Evolutionary conservation across 1,140 invertebrate species (phyloP).

Genomic region (Ooceraea biroi): DNA sequence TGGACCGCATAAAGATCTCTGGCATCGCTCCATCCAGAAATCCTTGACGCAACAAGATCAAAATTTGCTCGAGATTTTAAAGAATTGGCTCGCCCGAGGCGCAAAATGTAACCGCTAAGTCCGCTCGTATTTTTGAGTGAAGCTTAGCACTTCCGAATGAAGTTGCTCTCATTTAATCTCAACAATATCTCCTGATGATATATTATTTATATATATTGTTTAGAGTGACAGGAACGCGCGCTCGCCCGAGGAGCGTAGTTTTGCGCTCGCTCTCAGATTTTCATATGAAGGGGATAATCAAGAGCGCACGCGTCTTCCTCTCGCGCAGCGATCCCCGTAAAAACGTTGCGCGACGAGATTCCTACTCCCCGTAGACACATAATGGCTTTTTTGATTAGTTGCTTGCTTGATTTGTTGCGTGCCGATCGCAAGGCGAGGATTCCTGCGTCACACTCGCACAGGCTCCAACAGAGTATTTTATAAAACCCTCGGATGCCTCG

Average conservation of each 20-base stretch:
- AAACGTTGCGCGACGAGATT: conserved; percentile 36
- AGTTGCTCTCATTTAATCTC: not conserved
- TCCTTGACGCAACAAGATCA: conserved; percentile 69
- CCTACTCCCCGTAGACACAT: conserved; percentile 10
- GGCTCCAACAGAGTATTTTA: too few species aligned
- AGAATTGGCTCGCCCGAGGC: not conserved
- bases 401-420: not conserved
- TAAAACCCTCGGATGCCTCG: too few species aligned
- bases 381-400: conserved; percentile 8
- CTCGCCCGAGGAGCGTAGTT: not conserved
- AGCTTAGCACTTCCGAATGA: too few species aligned
- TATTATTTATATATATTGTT: not conserved
- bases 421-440: conserved; percentile 1
- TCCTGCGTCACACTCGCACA: not conserved
- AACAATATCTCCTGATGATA: conserved; percentile 26
- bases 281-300: conserved; percentile 54
- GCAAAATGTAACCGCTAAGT: not conserved
- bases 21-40: conserved; percentile 41
- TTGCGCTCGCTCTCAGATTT: conserved; percentile 18
- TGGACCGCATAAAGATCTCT: conserved; percentile 67
- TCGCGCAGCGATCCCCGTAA: not conserved
- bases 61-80: conserved; percentile 36
- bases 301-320: conserved; percentile 6
- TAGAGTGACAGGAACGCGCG: not conserved
- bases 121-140: conserved; percentile 26